Evolutionary conservation across 2,888 invertebrate species (phyloP), one percentile per base, ranked within the genome.

Genomic region (Blastobasis adustella): DNA sequence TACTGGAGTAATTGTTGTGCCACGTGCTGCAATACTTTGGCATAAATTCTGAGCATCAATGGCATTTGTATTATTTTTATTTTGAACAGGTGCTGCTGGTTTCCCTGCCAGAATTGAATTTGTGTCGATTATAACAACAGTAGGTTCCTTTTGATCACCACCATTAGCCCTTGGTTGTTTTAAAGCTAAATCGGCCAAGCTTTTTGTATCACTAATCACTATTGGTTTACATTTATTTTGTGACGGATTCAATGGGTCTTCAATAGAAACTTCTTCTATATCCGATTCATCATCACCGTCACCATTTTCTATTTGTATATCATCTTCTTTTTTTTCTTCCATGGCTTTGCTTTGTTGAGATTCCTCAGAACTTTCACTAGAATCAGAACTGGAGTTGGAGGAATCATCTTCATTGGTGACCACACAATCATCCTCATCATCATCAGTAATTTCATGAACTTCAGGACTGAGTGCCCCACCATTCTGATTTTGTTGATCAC

Each of bases 101-200:
- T 85, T 85, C 0, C 81, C 83, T 43, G 87, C 79, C 54, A 89
- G 69, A 61, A 89, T 88, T 10, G 95, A 93, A 85, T 95, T 95
- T n/a, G 95, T 95, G 67, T 96, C 95, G 65, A 95, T 95, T 52
- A 95, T 95, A 50, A 95, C 95, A 63, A 96, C 89, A 6, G 94
- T 94, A 1, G 95, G 94, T 76, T 95, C 92, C 71, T 95, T 92
- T 72, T 92, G 92, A 58, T 89, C 89, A 58, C 82, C 80, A 5
- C 78, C 74, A 65, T 82, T 82, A 49, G 80, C 58, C 57, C 76
- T 83, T 41, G 78, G 60, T 62, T 82, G 82, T 69, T 93, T 93
- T 36, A 91, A 86, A 8, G 94, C 93, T 51, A 93, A 90, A 71
- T 94, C 93, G 9, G 91, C 93, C 55, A 94, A 81, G 50, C 91